Evolutionary conservation across 2,797 vertebrate genomes (phyloP).

Genomic region (Octomys mimax): DNA sequence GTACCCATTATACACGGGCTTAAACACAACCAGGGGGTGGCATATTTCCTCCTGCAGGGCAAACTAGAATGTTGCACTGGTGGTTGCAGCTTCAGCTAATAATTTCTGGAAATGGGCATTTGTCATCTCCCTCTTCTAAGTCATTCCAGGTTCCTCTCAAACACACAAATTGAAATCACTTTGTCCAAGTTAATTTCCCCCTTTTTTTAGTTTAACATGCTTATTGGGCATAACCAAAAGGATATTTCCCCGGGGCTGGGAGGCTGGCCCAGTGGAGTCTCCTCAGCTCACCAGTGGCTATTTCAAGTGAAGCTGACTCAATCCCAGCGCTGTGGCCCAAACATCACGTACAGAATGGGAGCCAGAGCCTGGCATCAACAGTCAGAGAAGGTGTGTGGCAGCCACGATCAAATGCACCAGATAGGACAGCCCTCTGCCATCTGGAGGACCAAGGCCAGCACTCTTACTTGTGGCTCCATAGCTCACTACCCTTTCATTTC

Average conservation of each 20-base stretch:
- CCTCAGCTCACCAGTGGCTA: background rate
- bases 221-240: conserved; percentile 24
- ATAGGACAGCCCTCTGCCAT: background rate
- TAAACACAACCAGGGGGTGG: rapidly evolving
- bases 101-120: conserved; percentile 31
- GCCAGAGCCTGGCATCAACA: background rate
- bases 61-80: rapidly evolving
- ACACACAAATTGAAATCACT: conserved; percentile 18
- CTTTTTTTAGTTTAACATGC: background rate
- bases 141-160: conserved; percentile 55
- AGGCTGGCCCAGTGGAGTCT: background rate
- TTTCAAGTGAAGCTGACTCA: background rate
- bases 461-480: background rate
- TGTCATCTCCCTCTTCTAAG: conserved; percentile 53
- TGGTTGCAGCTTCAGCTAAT: background rate
- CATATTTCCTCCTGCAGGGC: background rate
- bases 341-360: background rate
- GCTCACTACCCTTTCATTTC: background rate
- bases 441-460: background rate
- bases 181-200: background rate
- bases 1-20: rapidly evolving
- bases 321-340: rapidly evolving
- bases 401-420: rapidly evolving
- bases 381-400: background rate
- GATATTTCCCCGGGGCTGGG: background rate